These are phyloP conservation scores for Julus scandinavius DNA, from an alignment of 2,888 invertebrate species.

Conservation along the genomic window DNA sequence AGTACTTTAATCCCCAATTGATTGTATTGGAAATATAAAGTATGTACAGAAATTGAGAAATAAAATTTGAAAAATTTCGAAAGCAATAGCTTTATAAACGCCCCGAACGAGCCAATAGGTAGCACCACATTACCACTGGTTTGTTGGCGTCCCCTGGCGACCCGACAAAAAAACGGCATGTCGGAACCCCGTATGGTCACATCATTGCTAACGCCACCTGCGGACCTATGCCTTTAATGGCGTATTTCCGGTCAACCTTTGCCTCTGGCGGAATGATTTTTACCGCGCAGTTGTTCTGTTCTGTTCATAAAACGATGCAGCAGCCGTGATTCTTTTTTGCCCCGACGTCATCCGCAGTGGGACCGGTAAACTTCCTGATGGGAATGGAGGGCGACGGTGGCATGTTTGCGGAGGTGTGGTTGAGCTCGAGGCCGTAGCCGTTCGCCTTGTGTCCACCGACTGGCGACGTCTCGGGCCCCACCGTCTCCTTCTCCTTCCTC, in stretches of 20 bases:
- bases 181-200: background rate
- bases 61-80: too few species aligned
- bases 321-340: conserved; percentile 48
- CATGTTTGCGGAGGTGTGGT: background rate
- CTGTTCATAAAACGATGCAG: conserved; percentile 51
- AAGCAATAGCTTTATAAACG: too few species aligned
- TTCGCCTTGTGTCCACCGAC: background rate
- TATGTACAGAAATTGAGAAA: too few species aligned
- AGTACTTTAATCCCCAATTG: too few species aligned
- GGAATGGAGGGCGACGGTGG: conserved; percentile 51
- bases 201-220: background rate
- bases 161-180: background rate
- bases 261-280: background rate
- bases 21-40: too few species aligned
- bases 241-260: background rate
- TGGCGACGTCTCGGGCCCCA: background rate
- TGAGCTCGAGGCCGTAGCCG: background rate
- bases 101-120: too few species aligned
- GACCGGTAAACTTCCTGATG: conserved; percentile 42
- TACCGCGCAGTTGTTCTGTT: background rate
- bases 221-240: background rate
- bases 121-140: background rate
- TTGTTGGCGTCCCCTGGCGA: background rate
- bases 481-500: background rate
- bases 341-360: conserved; percentile 46